Evolutionary conservation across 2,797 vertebrate genomes (phyloP).

Genomic region (Lutra lutra): DNA sequence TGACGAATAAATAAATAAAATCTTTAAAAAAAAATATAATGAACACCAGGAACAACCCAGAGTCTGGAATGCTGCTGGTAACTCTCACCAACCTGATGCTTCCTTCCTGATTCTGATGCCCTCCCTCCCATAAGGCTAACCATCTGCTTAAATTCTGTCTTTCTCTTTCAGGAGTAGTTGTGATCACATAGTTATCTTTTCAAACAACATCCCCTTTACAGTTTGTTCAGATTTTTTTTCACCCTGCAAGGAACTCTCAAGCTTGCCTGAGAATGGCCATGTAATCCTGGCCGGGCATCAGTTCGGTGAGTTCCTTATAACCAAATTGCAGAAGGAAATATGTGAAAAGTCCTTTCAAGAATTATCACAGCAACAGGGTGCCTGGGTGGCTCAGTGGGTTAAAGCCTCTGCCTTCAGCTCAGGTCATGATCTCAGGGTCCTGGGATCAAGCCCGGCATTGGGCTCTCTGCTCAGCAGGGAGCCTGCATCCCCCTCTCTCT

Average conservation of each 20-base stretch:
- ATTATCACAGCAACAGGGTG: neutral
- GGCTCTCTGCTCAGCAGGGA: too few relatives aligned
- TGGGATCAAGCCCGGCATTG: fast-evolving
- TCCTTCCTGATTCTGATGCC: neutral
- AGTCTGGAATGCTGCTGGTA: fast-evolving
- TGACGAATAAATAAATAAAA: too few relatives aligned
- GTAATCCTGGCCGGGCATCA: too few relatives aligned
- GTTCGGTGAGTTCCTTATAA: neutral
- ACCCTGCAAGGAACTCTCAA: neutral
- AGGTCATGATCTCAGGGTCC: too few relatives aligned
- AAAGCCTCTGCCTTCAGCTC: too few relatives aligned
- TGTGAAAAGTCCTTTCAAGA: neutral
- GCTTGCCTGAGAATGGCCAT: fast-evolving
- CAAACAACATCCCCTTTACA: neutral
- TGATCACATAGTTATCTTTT: neutral
- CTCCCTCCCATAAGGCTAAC: too few relatives aligned
- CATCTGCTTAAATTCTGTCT: neutral
- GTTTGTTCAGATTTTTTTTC: neutral
- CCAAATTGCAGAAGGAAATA: neutral
- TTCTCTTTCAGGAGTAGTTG: neutral
- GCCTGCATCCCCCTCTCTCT: too few relatives aligned
- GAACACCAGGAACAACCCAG: neutral
- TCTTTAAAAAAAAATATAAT: too few relatives aligned
- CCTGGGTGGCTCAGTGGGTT: too few relatives aligned
- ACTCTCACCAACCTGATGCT: too few relatives aligned